Percentiles rank a stretch among this genome's conserved stretches.
Conservation (phyloP, 2,888 invertebrate species). For the Entomobrya proxima region DNA sequence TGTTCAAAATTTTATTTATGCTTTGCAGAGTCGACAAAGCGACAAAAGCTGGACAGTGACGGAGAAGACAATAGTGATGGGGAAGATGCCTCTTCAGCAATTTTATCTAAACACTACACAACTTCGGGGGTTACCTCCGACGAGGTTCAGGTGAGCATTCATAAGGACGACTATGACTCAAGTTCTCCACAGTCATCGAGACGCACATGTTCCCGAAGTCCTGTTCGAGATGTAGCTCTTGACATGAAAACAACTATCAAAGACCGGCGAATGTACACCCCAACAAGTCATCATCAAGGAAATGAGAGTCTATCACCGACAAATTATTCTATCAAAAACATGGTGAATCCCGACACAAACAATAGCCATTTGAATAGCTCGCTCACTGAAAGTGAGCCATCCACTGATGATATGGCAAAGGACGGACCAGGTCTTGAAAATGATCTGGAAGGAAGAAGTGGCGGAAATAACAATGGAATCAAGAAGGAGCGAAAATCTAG, state of each 20-base stretch:
- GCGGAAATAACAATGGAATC: conserved; percentile 18
- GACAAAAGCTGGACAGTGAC: conserved; percentile 73
- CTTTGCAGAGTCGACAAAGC: conserved; percentile 73
- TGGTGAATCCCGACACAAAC: conserved; percentile 47
- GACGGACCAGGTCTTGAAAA: conserved; percentile 3
- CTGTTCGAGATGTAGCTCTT: conserved; percentile 49
- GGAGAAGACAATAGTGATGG: conserved; percentile 66
- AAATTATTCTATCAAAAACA: conserved; percentile 70
- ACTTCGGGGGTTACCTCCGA: not conserved
- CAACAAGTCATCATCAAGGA: not conserved
- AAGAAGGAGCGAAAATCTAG: conserved; percentile 54
- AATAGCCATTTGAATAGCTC: conserved; percentile 29
- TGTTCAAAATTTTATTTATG: conserved; percentile 62
- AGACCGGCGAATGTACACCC: conserved; percentile 14
- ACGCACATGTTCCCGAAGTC: conserved; percentile 52
- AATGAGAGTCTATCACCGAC: conserved; percentile 60
- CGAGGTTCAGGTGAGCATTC: conserved; percentile 42
- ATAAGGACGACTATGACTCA: conserved; percentile 61
- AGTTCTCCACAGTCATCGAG: conserved; percentile 35
- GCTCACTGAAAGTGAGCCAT: conserved; percentile 54
- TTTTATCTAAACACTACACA: not conserved
- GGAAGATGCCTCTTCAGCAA: conserved; percentile 26
- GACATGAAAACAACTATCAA: conserved; percentile 56
- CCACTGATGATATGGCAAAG: not conserved
- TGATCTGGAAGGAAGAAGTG: conserved; percentile 26